phyloP scores from a whole-genome alignment of 2,888 invertebrate species.

The Perizoma flavofasciatum region DNA sequence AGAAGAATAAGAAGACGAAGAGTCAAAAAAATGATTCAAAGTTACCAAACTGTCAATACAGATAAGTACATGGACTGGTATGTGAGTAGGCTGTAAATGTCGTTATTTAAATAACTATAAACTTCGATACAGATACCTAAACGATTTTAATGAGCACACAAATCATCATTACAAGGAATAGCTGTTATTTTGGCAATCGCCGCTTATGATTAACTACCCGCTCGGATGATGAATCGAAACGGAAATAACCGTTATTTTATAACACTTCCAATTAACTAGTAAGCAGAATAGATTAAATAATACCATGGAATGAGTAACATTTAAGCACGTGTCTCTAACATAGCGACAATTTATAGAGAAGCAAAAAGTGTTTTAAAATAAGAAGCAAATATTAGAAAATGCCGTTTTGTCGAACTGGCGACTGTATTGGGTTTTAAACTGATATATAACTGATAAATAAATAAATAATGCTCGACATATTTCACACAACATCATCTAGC shows the following conservation, averaged over 20 bases:
- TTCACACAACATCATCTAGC: too few species aligned
- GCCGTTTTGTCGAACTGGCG: too few species aligned
- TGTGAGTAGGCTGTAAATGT: background rate
- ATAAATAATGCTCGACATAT: too few species aligned
- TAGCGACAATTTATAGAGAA: too few species aligned
- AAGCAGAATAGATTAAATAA: slow-evolving; percentile 18
- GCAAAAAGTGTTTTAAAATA: too few species aligned
- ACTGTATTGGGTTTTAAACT: too few species aligned
- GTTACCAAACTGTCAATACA: too few species aligned
- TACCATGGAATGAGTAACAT: background rate
- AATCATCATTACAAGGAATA: slow-evolving; percentile 68
- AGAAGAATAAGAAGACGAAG: too few species aligned
- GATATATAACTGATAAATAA: too few species aligned
- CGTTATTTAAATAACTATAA: slow-evolving; percentile 36
- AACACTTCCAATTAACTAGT: slow-evolving; percentile 48
- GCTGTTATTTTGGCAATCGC: slow-evolving; percentile 79
- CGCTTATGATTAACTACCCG: slow-evolving; percentile 62
- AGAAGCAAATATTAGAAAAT: too few species aligned
- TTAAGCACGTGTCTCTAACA: too few species aligned
- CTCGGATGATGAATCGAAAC: slow-evolving; percentile 72
- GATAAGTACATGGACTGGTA: background rate
- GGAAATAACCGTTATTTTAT: slow-evolving; percentile 71
- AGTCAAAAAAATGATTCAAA: too few species aligned
- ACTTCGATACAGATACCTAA: slow-evolving; percentile 49
- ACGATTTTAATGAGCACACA: slow-evolving; percentile 68